Evolutionary conservation across 2,113 vertebrate species (phyloP).

Genomic region (Podiceps cristatus): DNA sequence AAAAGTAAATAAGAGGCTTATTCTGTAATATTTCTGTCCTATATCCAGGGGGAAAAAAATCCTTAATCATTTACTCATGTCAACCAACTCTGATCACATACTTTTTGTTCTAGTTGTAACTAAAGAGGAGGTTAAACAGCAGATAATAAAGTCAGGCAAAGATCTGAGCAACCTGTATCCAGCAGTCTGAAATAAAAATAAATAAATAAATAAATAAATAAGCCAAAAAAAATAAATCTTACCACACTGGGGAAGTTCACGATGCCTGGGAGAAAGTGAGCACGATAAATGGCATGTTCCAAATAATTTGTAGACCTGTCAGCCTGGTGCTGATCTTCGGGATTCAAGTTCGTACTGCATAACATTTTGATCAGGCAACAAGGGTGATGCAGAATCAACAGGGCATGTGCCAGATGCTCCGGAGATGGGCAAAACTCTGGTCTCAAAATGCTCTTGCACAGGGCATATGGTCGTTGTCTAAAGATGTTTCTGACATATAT

Average conservation of each 20-base stretch:
- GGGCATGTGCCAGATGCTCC: neutral
- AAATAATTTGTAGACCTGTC: neutral
- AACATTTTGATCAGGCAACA: neutral
- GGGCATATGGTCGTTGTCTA: neutral
- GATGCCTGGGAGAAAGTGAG: neutral
- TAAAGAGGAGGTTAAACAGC: neutral
- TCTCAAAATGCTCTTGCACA: neutral
- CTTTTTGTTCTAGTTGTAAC: neutral
- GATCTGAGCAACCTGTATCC: neutral
- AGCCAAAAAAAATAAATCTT: conserved; percentile 29
- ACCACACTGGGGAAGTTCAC: neutral
- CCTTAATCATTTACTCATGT: neutral
- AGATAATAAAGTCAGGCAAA: neutral
- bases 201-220: neutral
- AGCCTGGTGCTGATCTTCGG: neutral
- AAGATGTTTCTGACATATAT: neutral
- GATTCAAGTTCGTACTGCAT: neutral
- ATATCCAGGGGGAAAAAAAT: neutral
- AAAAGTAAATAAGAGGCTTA: neutral
- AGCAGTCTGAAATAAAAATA: neutral
- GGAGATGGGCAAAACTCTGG: neutral
- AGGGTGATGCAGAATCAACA: neutral
- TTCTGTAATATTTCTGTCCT: neutral
- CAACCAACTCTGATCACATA: neutral
- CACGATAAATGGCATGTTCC: neutral